Evolutionary conservation across 2,113 vertebrate genomes (phyloP), one percentile per base, ranked within the genome.

Genomic region (Pelmatolapia mariae): DNA sequence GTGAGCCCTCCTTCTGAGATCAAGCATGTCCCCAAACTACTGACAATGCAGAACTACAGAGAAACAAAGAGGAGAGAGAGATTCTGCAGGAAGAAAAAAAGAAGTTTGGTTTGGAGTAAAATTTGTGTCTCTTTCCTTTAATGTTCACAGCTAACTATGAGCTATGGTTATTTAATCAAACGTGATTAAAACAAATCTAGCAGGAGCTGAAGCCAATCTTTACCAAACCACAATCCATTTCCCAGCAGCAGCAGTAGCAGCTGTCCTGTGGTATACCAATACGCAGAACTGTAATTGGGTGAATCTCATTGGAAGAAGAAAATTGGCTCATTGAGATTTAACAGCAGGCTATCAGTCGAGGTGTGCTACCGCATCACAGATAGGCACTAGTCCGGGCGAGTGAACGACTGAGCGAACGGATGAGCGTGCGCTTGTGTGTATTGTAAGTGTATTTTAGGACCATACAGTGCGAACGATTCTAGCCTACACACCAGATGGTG

Each of bases 281-380:
- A 89, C 90, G 80, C 92, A 89, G 53, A 85, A 85, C 90, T 76
- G 85, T 92, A 90, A 95, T 91, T 91, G 87, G 85, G 50, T 80
- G 84, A 78, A 89, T 87, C 89, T 95, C 88, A 89, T 89, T 88
- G 91, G 90, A 92, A 54, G 90, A 84, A 57, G 76, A 59, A 87
- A 90, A 93, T 90, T 89, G 89, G 83, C 89, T 93, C 83, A 82
- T 91, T 91, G 91, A 89, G 93, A 94, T 94, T 90, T 91, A 92
- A 83, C 85, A 87, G 86, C 53, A 83, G 85, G 86, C 40, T 19
- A 86, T 88, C 83, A 80, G 84, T 47, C 10, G 83, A 86, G 87
- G 87, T 91, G 89, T 66, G 82, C 68, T 16, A 61, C 83, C 4
- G 47, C 86, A 83, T 87, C 56, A n/a, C 45, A 86, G 59, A 86